Percentiles rank a stretch among this genome's conserved stretches.
phyloP scores from a whole-genome alignment of 1,140 invertebrate species.

The Frieseomelitta varia region DNA sequence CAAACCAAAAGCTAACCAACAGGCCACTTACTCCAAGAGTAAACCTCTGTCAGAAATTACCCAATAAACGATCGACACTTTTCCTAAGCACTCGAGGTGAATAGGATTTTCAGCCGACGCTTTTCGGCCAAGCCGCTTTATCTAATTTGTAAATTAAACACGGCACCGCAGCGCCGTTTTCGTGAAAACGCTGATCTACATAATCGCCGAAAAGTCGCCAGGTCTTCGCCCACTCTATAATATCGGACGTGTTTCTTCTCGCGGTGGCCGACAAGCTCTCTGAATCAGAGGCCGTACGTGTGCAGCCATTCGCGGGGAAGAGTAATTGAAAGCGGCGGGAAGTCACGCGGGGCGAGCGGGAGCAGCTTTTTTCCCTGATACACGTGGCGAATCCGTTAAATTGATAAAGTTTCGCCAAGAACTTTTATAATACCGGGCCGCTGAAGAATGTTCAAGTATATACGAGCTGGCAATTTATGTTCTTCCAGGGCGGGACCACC shows the following conservation, averaged over 20 bases:
- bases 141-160: conserved; percentile 7
- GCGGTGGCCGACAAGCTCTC: not conserved
- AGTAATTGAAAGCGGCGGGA: conserved; percentile 34
- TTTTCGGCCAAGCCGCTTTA: not conserved
- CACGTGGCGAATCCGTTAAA: conserved; percentile 80
- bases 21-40: too few relatives aligned
- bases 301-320: not conserved
- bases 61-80: not conserved
- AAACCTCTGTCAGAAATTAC: too few relatives aligned
- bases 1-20: too few relatives aligned
- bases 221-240: not conserved
- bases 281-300: not conserved
- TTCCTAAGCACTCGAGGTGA: not conserved
- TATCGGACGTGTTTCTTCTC: not conserved
- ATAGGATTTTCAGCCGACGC: not conserved
- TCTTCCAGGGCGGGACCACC: conserved; percentile 34
- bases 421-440: conserved; percentile 79
- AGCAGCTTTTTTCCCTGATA: conserved; percentile 48
- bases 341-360: not conserved
- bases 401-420: conserved; percentile 80
- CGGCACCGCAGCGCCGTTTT: not conserved
- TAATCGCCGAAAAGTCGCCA: conserved; percentile 5
- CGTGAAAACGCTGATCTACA: conserved; percentile 3
- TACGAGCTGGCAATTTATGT: conserved; percentile 79
- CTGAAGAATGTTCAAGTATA: conserved; percentile 78